Base-by-base conservation (phyloP, 2,888 invertebrate species). In the Brachyptera risi region DNA sequence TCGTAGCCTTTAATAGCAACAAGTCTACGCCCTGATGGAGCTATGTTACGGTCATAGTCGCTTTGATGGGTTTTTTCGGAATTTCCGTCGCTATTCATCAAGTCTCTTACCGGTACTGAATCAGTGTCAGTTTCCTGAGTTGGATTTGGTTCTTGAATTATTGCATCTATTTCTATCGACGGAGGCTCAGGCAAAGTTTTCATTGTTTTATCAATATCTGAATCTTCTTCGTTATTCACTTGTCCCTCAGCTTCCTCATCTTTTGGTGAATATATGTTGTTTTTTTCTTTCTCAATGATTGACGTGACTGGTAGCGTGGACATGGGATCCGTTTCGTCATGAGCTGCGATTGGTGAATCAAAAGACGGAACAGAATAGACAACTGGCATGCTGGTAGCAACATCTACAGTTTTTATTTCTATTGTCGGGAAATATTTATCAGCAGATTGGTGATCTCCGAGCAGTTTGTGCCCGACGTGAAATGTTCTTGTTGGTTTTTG, bases 401-500 rank as follows among this genome's bases (percentile, higher is more conserved):
- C n/a, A n/a, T n/a, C n/a, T n/a, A n/a, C n/a, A n/a, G n/a, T n/a
- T n/a, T n/a, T n/a, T n/a, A n/a, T n/a, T n/a, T n/a, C n/a, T n/a
- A n/a, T n/a, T n/a, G n/a, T n/a, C n/a, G n/a, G n/a, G n/a, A n/a
- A n/a, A n/a, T n/a, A n/a, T 17, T 42, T 9, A 5, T 17, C 42
- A n/a, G n/a, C n/a, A 21, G 27, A 51, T 27, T 51, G 50, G 5
- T 26, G 50, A 19, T 51, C 50, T n/a, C 50, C 50, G 27, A 51
- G 13, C 26, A 51, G 50, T 17, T 51, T 51, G 50, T 51, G 50
- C 15, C 50, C 44, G 4, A 44, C 44, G 4, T 17, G 17, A 11
- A 5, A 11, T 3, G 44, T 5, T 11, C 44, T 17, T 5, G 11
- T 17, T 11, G 35, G 7, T n/a, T n/a, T n/a, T n/a, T n/a, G n/a